Evolutionary conservation across 1,140 invertebrate species (phyloP).

Genomic region (Microvelia longipes): DNA sequence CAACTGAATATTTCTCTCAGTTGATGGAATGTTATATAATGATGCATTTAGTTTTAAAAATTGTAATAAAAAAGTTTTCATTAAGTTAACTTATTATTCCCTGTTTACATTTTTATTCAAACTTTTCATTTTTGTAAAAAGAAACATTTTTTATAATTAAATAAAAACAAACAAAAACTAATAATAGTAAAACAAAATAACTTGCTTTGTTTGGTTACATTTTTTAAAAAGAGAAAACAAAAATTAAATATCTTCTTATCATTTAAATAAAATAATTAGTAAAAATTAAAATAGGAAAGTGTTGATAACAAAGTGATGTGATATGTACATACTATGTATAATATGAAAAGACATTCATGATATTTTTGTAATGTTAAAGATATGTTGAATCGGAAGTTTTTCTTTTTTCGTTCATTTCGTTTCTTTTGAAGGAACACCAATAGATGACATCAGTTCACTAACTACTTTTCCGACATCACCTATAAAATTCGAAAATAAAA

Average conservation of each 20-base stretch:
- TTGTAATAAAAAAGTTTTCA: neutral
- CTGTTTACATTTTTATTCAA: neutral
- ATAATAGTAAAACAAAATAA: neutral
- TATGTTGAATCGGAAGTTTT: neutral
- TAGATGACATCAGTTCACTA: slow-evolving; percentile 4
- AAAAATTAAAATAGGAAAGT: neutral
- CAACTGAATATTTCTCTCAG: too few species aligned
- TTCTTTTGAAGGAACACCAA: neutral
- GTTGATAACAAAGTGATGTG: slow-evolving; percentile 7
- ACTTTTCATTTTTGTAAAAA: neutral
- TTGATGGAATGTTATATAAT: neutral
- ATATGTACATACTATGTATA: slow-evolving; percentile 9
- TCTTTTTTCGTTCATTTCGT: neutral
- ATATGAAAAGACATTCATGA: neutral
- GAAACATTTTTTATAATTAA: neutral
- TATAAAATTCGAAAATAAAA: too few species aligned
- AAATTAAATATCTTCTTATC: too few species aligned
- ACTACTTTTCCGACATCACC: slow-evolving; percentile 7
- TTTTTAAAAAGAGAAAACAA: too few species aligned
- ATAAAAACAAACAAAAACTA: neutral
- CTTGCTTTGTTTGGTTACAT: too few species aligned
- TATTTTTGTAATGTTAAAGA: neutral
- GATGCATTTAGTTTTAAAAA: neutral
- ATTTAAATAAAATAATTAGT: neutral
- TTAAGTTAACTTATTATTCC: too few species aligned